Evolutionary conservation across 2,888 invertebrate genomes (phyloP).

Genomic region (Theretra japonica): DNA sequence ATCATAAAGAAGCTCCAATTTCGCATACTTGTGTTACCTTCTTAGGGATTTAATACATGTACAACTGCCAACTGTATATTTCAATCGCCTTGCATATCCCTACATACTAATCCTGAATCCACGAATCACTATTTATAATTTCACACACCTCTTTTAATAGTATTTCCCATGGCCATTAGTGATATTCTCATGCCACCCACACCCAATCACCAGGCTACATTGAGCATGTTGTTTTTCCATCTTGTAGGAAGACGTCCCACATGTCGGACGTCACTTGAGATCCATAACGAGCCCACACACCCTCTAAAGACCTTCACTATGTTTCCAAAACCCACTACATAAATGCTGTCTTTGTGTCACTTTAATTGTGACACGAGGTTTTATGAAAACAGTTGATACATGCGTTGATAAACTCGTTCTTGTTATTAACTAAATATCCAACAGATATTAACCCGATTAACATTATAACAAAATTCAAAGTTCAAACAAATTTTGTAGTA

Average conservation of each 20-base stretch:
- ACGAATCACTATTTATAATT: not conserved
- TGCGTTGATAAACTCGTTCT: too few species aligned
- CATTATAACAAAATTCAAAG: too few species aligned
- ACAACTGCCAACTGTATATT: too few species aligned
- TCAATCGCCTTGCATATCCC: too few species aligned
- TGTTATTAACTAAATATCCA: too few species aligned
- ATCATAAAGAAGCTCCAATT: too few species aligned
- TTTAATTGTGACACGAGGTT: not conserved
- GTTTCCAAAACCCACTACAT: constrained; percentile 14
- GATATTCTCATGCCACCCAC: not conserved
- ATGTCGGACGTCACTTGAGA: constrained; percentile 20
- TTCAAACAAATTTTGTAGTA: too few species aligned
- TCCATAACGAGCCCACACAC: constrained; percentile 34
- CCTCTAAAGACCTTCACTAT: constrained; percentile 22
- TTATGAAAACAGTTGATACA: not conserved
- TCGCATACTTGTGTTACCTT: too few species aligned
- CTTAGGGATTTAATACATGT: too few species aligned
- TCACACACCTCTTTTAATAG: not conserved
- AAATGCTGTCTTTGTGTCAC: not conserved
- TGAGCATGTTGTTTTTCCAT: constrained; percentile 1
- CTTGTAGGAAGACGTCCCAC: constrained; percentile 18
- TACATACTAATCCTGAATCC: too few species aligned
- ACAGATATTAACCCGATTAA: too few species aligned
- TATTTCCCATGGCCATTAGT: not conserved
- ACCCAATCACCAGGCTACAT: not conserved